A percentile compares a stretch with the other conserved stretches of the same genome.
Evolutionary conservation across 2,113 vertebrate genomes (phyloP).

Genomic region (Nestor notabilis): DNA sequence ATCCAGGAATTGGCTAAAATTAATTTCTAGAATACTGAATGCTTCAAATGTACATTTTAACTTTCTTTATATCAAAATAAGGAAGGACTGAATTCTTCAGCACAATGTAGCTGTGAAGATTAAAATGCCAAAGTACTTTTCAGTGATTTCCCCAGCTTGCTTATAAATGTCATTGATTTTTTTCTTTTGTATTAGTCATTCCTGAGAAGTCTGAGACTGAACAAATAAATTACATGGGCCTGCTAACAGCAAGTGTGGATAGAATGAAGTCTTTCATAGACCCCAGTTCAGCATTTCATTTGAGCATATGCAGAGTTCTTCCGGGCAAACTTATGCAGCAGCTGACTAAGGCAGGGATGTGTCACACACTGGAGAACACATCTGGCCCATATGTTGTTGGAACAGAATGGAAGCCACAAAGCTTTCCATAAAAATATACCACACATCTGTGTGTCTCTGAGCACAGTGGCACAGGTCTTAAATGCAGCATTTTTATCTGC

Average conservation of each 20-base stretch:
- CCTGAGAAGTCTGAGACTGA: background rate
- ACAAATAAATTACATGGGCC: background rate
- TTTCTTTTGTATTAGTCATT: background rate
- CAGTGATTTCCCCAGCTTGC: background rate
- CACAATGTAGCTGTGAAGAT: background rate
- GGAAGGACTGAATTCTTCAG: background rate
- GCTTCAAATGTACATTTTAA: background rate
- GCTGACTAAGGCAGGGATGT: background rate
- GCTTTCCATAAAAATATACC: background rate
- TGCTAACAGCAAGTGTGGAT: background rate
- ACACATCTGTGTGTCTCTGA: background rate
- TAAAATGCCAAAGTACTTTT: conserved; percentile 12
- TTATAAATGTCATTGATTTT: background rate
- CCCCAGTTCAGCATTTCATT: background rate
- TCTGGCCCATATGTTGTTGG: background rate
- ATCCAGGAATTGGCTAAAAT: background rate
- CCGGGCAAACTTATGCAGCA: background rate
- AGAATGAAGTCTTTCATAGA: background rate
- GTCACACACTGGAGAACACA: background rate
- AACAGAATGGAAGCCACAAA: background rate
- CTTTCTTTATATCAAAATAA: background rate
- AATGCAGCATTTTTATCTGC: background rate
- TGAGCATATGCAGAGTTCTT: background rate
- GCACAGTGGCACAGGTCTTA: background rate
- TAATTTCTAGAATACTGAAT: background rate